These are phyloP conservation scores for Venturia canescens DNA, from an alignment of 1,140 invertebrate genomes.

Conservation along the genomic window DNA sequence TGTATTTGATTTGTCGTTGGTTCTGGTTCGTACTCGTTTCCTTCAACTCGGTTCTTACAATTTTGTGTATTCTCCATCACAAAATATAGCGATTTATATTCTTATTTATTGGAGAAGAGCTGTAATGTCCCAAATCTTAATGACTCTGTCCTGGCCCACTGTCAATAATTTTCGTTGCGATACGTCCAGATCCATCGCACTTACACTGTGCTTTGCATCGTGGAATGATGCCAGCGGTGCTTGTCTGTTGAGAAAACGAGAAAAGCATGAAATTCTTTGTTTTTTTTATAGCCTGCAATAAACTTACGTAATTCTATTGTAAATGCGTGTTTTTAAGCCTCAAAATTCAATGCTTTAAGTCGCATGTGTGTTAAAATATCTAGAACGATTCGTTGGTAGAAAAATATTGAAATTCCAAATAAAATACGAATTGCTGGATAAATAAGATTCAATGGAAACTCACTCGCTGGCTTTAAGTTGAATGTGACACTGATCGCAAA, in stretches of 20 bases:
- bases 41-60: neutral
- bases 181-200: constrained; percentile 93
- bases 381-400: too few species aligned
- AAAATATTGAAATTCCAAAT: neutral
- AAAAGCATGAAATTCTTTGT: neutral
- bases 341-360: too few species aligned
- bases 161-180: constrained; percentile 90
- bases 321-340: too few species aligned
- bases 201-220: constrained; percentile 95
- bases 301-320: neutral
- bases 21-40: constrained; percentile 18
- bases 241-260: constrained; percentile 80
- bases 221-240: constrained; percentile 95
- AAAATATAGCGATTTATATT: constrained; percentile 12
- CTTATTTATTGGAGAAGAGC: constrained; percentile 77
- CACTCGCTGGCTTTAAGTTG: constrained; percentile 91
- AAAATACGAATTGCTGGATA: neutral
- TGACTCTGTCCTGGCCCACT: constrained; percentile 94
- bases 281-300: constrained; percentile 16
- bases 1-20: constrained; percentile 37
- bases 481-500: constrained; percentile 94
- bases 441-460: constrained; percentile 66
- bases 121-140: constrained; percentile 92
- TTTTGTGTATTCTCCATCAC: constrained; percentile 26
- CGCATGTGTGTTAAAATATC: too few species aligned